phyloP scores from a whole-genome alignment of 37 sponge, comb jelly and placozoan genomes.

The Geodia barretti region DNA sequence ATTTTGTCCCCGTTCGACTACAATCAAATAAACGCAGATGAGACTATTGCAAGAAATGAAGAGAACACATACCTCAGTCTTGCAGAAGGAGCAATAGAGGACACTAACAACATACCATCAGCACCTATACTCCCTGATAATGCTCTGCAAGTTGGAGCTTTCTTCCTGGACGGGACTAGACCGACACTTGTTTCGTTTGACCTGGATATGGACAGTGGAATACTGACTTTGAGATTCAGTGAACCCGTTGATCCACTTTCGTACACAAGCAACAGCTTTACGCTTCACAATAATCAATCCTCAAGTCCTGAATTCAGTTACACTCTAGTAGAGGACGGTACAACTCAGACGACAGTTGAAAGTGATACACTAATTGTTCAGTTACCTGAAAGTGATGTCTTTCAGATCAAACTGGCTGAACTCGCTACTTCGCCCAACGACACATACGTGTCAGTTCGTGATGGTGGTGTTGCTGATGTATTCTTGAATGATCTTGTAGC shows the following conservation, averaged over 20 bases:
- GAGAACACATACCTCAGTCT: slow-evolving; percentile 69
- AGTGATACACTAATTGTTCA: slow-evolving; percentile 41
- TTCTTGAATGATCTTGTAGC: slow-evolving; percentile 55
- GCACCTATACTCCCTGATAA: slow-evolving; percentile 40
- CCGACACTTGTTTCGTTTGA: slow-evolving; percentile 63
- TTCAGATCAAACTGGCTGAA: slow-evolving; percentile 43
- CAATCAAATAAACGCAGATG: slow-evolving; percentile 45
- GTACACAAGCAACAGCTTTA: slow-evolving; percentile 41
- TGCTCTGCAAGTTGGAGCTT: slow-evolving; percentile 68
- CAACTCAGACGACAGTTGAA: slow-evolving; percentile 32
- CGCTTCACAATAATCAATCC: slow-evolving; percentile 55
- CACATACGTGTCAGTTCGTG: slow-evolving; percentile 42
- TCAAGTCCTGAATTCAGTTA: slow-evolving; percentile 15
- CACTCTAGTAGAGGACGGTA: slow-evolving; percentile 13
- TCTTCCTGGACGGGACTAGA: slow-evolving; percentile 73
- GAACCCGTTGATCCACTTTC: slow-evolving; percentile 81
- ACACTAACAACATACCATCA: slow-evolving; percentile 48
- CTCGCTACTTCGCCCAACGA: slow-evolving; percentile 52
- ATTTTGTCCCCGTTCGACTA: slow-evolving; percentile 33
- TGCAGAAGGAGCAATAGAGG: slow-evolving; percentile 46
- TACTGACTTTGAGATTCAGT: slow-evolving; percentile 65
- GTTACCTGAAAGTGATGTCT: slow-evolving; percentile 39
- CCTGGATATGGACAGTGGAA: slow-evolving; percentile 61
- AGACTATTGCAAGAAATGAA: slow-evolving; percentile 49
- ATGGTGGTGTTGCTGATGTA: slow-evolving; percentile 60